These are phyloP conservation scores for Drosophila mercatorum DNA, from an alignment of 2,888 invertebrate species.

Conservation along the genomic window DNA sequence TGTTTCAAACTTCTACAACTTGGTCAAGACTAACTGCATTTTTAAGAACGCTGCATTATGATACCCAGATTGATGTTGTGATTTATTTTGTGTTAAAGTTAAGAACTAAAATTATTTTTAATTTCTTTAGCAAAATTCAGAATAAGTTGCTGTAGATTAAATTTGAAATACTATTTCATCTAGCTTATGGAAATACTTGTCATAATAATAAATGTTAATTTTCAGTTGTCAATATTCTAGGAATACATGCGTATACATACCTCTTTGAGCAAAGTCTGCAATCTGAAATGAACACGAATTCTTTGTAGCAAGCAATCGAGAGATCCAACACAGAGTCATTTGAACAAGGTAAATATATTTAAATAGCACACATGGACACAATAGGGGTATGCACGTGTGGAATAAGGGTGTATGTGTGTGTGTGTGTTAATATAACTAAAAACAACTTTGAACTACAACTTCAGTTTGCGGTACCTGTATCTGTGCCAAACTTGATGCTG, in stretches of 20 bases:
- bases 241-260: slow-evolving; percentile 18
- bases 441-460: slow-evolving; percentile 40
- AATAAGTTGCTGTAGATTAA: too few relatives aligned
- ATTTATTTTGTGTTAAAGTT: neutral
- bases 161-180: too few relatives aligned
- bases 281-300: neutral
- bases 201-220: neutral
- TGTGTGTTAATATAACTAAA: slow-evolving; percentile 24
- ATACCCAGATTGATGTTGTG: neutral
- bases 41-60: neutral
- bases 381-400: slow-evolving; percentile 29
- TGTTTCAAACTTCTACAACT: neutral
- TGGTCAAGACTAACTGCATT: neutral
- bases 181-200: neutral
- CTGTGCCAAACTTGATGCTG: slow-evolving; percentile 22
- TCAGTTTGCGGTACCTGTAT: slow-evolving; percentile 44
- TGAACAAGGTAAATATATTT: slow-evolving; percentile 65
- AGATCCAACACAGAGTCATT: neutral
- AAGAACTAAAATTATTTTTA: neutral
- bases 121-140: too few relatives aligned
- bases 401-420: slow-evolving; percentile 14
- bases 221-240: neutral
- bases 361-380: slow-evolving; percentile 59
- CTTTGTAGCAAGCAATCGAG: neutral
- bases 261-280: slow-evolving; percentile 1